These are phyloP conservation scores for Aphidius gifuensis DNA, from an alignment of 1,140 invertebrate species.

Conservation along the genomic window DNA sequence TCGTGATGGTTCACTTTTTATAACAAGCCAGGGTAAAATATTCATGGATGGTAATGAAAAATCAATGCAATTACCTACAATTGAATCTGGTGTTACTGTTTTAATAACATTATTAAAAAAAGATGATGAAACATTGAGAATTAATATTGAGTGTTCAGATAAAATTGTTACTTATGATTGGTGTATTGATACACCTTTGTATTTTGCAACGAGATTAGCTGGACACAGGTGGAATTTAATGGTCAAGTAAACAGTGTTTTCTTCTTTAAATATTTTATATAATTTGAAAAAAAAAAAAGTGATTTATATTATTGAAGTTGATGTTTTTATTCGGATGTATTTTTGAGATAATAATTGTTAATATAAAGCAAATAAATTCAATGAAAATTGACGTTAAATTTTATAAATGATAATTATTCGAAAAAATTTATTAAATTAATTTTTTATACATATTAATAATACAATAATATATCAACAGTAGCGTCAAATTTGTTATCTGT, in stretches of 20 bases:
- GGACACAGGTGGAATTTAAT: slow-evolving; percentile 32
- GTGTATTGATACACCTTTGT: slow-evolving; percentile 31
- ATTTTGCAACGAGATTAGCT: slow-evolving; percentile 32
- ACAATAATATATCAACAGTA: too few species aligned
- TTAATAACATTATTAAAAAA: slow-evolving; percentile 28
- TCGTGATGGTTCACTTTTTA: slow-evolving; percentile 27
- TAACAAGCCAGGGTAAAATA: slow-evolving; percentile 34
- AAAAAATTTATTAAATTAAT: too few species aligned
- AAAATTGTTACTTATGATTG: slow-evolving; percentile 38
- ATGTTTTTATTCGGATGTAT: background rate
- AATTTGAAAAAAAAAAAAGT: background rate
- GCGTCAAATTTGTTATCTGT: too few species aligned
- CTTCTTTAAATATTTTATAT: background rate
- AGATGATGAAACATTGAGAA: slow-evolving; percentile 28
- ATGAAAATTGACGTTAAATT: too few species aligned
- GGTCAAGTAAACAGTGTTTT: slow-evolving; percentile 20
- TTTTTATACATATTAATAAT: too few species aligned
- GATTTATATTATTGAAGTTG: background rate
- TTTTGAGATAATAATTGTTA: background rate
- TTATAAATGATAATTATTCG: too few species aligned
- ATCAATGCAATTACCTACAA: slow-evolving; percentile 33
- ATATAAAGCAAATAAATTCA: too few species aligned
- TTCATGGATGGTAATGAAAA: slow-evolving; percentile 37
- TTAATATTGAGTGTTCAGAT: slow-evolving; percentile 34
- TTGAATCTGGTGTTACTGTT: slow-evolving; percentile 27